phyloP scores from a whole-genome alignment of 2,797 vertebrate genomes.

The Micropoecilia bifurca region DNA sequence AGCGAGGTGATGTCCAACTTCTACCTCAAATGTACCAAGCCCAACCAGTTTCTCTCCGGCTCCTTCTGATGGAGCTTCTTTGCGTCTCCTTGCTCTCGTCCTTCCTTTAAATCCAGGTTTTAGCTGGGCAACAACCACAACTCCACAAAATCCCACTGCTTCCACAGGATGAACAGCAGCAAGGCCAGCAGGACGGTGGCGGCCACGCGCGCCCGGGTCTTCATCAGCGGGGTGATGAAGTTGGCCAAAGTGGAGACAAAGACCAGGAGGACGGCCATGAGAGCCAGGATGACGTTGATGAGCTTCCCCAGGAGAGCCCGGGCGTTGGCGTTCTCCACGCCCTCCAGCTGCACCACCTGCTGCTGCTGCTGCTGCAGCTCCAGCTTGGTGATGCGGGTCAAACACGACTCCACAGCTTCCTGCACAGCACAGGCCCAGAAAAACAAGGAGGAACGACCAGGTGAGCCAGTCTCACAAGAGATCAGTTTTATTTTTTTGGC shows the following conservation, averaged over 20 bases:
- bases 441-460: constrained; percentile 8
- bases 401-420: constrained; percentile 97
- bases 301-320: constrained; percentile 97
- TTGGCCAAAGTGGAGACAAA: constrained; percentile 98
- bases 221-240: constrained; percentile 99
- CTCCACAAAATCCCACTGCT: constrained; percentile 96
- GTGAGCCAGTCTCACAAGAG: no score
- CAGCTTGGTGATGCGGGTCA: constrained; percentile 95
- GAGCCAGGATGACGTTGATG: constrained; percentile 96
- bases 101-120: constrained; percentile 64
- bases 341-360: constrained; percentile 97
- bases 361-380: constrained; percentile 99
- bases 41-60: constrained; percentile 14
- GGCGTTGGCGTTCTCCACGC: constrained; percentile 96
- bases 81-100: not conserved
- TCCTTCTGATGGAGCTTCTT: constrained; percentile 11
- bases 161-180: constrained; percentile 92
- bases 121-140: constrained; percentile 90
- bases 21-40: constrained; percentile 14
- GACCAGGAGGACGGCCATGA: constrained; percentile 98
- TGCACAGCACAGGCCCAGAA: constrained; percentile 54
- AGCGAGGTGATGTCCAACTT: constrained; percentile 43
- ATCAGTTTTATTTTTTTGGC: no score
- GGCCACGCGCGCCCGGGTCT: constrained; percentile 90
- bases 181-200: constrained; percentile 90